A percentile compares a stretch with the other conserved stretches of the same genome.
These are phyloP conservation scores for Eulimnadia texana DNA, from an alignment of 1,140 invertebrate genomes.

Conservation along the genomic window DNA sequence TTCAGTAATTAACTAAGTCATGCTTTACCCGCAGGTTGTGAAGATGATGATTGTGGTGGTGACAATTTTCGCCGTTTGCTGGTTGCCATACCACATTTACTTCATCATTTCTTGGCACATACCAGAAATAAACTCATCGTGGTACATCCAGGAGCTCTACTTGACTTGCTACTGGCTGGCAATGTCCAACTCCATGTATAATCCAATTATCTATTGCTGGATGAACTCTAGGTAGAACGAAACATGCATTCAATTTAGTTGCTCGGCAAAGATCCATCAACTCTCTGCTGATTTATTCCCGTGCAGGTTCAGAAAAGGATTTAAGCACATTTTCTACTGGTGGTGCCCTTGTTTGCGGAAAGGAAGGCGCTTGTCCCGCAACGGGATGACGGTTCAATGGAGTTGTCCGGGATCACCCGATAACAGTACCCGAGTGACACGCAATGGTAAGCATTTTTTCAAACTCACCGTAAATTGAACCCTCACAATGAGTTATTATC, in stretches of 20 bases:
- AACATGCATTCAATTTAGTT: no score
- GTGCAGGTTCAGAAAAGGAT: slow-evolving; percentile 15
- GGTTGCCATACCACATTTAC: slow-evolving; percentile 83
- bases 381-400: slow-evolving; percentile 3
- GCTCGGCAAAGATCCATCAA: no score
- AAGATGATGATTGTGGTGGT: slow-evolving; percentile 87
- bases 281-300: not conserved
- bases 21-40: no score
- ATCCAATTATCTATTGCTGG: slow-evolving; percentile 34
- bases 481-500: no score
- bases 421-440: not conserved
- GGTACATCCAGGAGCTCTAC: slow-evolving; percentile 77
- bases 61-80: slow-evolving; percentile 72
- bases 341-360: slow-evolving; percentile 12
- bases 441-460: not conserved
- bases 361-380: not conserved
- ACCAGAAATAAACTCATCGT: slow-evolving; percentile 52
- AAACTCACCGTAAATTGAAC: not conserved
- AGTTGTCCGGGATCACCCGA: slow-evolving; percentile 13
- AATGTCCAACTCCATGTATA: slow-evolving; percentile 52
- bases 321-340: slow-evolving; percentile 11
- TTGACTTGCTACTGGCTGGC: slow-evolving; percentile 83
- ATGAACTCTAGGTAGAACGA: slow-evolving; percentile 26
- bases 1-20: no score
- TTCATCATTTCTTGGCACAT: slow-evolving; percentile 69